These are phyloP conservation scores for Tokudaia muenninki DNA, from an alignment of 2,797 vertebrate genomes.

Conservation along the genomic window DNA sequence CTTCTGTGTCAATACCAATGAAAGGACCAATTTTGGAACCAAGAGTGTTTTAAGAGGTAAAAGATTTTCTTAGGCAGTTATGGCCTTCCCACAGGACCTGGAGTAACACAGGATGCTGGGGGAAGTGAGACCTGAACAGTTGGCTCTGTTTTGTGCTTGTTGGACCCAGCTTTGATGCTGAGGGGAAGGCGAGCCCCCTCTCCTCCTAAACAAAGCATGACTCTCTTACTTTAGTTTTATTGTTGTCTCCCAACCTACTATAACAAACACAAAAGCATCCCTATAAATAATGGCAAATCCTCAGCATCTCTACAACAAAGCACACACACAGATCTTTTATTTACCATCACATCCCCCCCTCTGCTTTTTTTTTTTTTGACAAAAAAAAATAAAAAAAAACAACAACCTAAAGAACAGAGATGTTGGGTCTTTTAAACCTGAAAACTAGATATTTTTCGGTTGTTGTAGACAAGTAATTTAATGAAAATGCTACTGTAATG, in stretches of 20 bases:
- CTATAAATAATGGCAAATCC: slow-evolving; percentile 2
- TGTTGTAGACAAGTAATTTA: slow-evolving; percentile 83
- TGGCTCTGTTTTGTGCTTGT: neutral
- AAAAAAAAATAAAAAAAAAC: neutral
- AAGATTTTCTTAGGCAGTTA: neutral
- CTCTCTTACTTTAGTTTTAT: slow-evolving; percentile 32
- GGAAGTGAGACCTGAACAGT: neutral
- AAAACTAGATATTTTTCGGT: slow-evolving; percentile 69
- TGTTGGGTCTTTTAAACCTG: slow-evolving; percentile 75
- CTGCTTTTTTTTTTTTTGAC: neutral
- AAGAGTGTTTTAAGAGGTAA: neutral
- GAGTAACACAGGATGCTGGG: neutral
- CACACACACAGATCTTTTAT: slow-evolving; percentile 49
- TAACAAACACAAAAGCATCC: slow-evolving; percentile 26
- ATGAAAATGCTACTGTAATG: slow-evolving; percentile 86
- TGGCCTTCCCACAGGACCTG: neutral
- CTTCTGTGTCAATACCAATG: slow-evolving; percentile 41
- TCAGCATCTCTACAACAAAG: neutral
- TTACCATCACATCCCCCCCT: neutral
- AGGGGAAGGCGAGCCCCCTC: neutral
- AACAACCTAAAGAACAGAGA: slow-evolving; percentile 39
- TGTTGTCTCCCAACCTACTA: neutral
- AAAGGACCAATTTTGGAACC: slow-evolving; percentile 8
- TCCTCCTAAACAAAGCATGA: neutral
- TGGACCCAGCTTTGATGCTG: neutral